Percentiles rank a stretch among this genome's conserved stretches.
phyloP scores from a whole-genome alignment of 2,888 invertebrate species.

The Cabera pusaria region DNA sequence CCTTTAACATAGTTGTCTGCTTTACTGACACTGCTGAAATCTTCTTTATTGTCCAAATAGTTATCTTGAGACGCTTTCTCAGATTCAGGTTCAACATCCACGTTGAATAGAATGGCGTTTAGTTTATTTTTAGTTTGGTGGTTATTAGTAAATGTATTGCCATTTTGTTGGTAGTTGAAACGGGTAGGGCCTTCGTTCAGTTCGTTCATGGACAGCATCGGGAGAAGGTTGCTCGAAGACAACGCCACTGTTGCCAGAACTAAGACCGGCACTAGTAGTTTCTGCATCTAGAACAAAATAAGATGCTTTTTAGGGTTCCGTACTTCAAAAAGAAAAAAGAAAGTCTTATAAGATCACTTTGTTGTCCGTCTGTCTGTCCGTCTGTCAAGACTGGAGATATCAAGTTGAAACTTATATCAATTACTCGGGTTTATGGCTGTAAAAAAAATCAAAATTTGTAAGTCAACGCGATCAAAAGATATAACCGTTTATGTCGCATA shows the following conservation, averaged over 20 bases:
- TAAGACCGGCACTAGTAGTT: conserved; percentile 56
- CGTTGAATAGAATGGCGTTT: conserved; percentile 57
- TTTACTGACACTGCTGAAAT: conserved; percentile 43
- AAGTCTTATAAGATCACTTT: too few species aligned
- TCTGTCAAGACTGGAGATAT: too few species aligned
- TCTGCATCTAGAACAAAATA: conserved; percentile 69
- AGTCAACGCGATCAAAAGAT: too few species aligned
- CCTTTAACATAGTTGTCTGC: conserved; percentile 57
- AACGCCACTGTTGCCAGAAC: conserved; percentile 63
- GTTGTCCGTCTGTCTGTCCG: too few species aligned
- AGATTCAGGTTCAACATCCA: conserved; percentile 32
- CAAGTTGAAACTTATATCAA: too few species aligned
- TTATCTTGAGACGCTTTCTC: conserved; percentile 32
- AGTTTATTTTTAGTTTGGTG: conserved; percentile 48
- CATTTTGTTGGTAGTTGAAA: conserved; percentile 54
- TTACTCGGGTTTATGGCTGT: too few species aligned
- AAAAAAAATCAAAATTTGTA: too few species aligned
- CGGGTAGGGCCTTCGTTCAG: conserved; percentile 45
- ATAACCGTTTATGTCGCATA: too few species aligned
- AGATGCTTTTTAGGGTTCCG: too few species aligned
- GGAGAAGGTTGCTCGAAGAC: conserved; percentile 69
- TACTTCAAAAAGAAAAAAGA: too few species aligned
- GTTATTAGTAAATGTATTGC: conserved; percentile 66
- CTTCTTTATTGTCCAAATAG: conserved; percentile 46
- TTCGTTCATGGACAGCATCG: conserved; percentile 51